These are phyloP conservation scores for Pharmacophagus antenor DNA, from an alignment of 2,888 invertebrate genomes.

Conservation along the genomic window DNA sequence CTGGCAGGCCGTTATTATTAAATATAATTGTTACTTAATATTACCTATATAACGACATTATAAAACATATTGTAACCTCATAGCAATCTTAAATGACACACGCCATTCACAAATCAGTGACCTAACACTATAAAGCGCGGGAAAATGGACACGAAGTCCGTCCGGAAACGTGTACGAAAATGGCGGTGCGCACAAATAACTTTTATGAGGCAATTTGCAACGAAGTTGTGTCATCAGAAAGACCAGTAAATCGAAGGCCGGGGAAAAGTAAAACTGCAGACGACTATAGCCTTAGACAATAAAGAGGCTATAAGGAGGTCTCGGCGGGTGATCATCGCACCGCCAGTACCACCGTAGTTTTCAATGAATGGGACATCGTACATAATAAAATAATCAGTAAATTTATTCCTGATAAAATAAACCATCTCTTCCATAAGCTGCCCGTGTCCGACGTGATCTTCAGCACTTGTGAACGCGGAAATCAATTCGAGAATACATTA, in stretches of 20 bases:
- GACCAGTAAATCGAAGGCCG: constrained; percentile 62
- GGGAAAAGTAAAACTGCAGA: constrained; percentile 60
- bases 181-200: constrained; percentile 61
- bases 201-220: constrained; percentile 71
- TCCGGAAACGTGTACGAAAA: constrained; percentile 47
- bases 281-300: constrained; percentile 57
- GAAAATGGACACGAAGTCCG: constrained; percentile 26
- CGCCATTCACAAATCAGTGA: constrained; percentile 8
- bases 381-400: neutral
- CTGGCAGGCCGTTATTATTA: too few relatives aligned
- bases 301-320: constrained; percentile 63
- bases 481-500: neutral
- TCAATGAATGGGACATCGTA: constrained; percentile 5
- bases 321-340: constrained; percentile 54
- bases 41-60: neutral
- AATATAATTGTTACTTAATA: neutral
- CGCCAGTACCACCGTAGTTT: constrained; percentile 28
- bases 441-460: too few relatives aligned
- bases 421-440: neutral
- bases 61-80: neutral
- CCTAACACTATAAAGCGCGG: constrained; percentile 18
- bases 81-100: neutral
- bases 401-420: neutral
- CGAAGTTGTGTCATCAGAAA: constrained; percentile 69
- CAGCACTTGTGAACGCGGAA: too few relatives aligned